A percentile compares a stretch with the other conserved stretches of the same genome.
Conservation (phyloP, 2,113 vertebrate genomes). For the Callipepla squamata region DNA sequence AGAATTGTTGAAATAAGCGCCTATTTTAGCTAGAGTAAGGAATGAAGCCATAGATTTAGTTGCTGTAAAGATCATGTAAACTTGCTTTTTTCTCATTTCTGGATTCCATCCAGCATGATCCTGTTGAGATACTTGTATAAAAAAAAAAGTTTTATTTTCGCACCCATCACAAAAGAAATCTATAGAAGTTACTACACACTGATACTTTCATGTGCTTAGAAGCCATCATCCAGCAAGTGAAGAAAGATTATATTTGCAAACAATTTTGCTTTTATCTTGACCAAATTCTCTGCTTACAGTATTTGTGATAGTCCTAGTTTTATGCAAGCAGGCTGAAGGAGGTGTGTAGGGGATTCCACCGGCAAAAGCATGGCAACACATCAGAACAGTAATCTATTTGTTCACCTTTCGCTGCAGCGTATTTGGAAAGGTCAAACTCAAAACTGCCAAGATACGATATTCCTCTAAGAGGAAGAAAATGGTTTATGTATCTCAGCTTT, state of each 20-base stretch:
- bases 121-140: conserved; percentile 8
- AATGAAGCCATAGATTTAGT: conserved; percentile 6
- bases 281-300: background rate
- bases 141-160: conserved; percentile 7
- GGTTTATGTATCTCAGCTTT: background rate
- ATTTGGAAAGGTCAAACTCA: conserved; percentile 30
- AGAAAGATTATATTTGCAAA: conserved; percentile 4
- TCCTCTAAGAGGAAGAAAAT: conserved; percentile 4
- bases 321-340: background rate
- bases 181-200: background rate
- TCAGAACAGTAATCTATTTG: background rate
- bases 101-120: background rate
- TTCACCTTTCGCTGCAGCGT: conserved; percentile 14
- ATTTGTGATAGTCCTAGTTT: background rate
- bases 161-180: background rate
- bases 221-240: background rate
- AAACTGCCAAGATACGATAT: background rate
- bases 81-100: background rate
- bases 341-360: background rate
- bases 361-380: background rate
- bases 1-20: conserved; percentile 7
- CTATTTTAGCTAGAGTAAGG: conserved; percentile 12
- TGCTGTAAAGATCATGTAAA: conserved; percentile 12
- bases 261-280: conserved; percentile 15
- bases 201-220: conserved; percentile 8